These are phyloP conservation scores for Onychomys leucogaster DNA, from an alignment of 2,797 vertebrate genomes.

Conservation along the genomic window DNA sequence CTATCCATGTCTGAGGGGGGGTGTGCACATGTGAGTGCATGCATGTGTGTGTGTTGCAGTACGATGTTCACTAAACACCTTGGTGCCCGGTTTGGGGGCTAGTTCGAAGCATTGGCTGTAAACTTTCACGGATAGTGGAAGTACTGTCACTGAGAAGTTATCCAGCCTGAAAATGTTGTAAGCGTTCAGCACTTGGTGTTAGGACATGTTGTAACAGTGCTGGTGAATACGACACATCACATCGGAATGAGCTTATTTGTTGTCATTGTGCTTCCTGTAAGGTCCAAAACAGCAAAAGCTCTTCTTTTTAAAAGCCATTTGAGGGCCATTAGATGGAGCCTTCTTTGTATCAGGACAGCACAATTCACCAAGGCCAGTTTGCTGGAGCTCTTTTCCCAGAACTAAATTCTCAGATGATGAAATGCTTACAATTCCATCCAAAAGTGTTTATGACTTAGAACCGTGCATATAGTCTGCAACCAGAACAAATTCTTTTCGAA, in stretches of 20 bases:
- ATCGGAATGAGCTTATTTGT: slow-evolving; percentile 3
- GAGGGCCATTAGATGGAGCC: slow-evolving; percentile 46
- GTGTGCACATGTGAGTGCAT: neutral
- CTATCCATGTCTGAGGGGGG: neutral
- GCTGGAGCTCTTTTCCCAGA: neutral
- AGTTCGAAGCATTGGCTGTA: neutral
- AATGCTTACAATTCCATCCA: slow-evolving; percentile 63
- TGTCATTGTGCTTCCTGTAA: slow-evolving; percentile 41
- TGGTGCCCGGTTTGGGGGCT: neutral
- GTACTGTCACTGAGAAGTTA: neutral
- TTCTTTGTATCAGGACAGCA: slow-evolving; percentile 63
- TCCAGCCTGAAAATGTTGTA: slow-evolving; percentile 33
- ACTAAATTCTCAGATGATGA: slow-evolving; percentile 54
- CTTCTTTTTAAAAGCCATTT: slow-evolving; percentile 66
- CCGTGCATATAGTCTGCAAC: slow-evolving; percentile 44
- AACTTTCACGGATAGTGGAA: neutral
- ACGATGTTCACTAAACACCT: slow-evolving; percentile 15
- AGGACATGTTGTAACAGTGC: neutral
- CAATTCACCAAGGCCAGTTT: slow-evolving; percentile 57
- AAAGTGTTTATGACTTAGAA: slow-evolving; percentile 35
- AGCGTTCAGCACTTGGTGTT: slow-evolving; percentile 29
- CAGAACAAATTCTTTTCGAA: neutral
- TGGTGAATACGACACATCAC: neutral
- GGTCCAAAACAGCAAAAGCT: slow-evolving; percentile 63
- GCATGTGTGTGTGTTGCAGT: neutral